Evolutionary conservation across 2,888 invertebrate genomes (phyloP), one percentile per base, ranked within the genome.

Genomic region (Arge pagana): DNA sequence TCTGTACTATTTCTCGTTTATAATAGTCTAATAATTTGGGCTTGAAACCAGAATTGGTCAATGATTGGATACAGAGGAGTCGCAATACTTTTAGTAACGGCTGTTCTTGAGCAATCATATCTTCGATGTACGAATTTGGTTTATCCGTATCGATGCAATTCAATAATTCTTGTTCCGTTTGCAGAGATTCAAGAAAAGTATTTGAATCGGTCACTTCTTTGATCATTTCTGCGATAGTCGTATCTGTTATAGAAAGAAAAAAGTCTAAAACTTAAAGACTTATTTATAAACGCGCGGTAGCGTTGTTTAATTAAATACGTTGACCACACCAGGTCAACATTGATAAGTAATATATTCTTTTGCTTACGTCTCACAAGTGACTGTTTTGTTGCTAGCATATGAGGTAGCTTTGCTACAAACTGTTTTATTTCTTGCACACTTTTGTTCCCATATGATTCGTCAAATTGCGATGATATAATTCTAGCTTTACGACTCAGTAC

Each of bases 391-490:
- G 88, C 89, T 67, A 96, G 79, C 79, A 97, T 85, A 63, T 90
- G 88, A 0, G 96, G 96, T 58, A 97, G 79, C 45, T 89, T 86
- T 26, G 92, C 88, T 2, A 97, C 96, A 76, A 96, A 94, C 68
- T 90, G 86, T 72, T 94, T 95, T 79, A 97, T 93, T 78, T 96
- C 95, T 66, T 92, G 91, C n/a, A 98, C 90, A 0, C 94, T 89
- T 73, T 91, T 93, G 50, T 93, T 90, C 41, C 84, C 84, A 70
- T 92, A 89, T 21, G 89, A 83, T 68, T 94, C 92, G 74, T 93
- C 88, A 70, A 93, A 83, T 70, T 95, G 90, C 0, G 86, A 85
- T 57, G 92, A 89, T 48, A 97, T 91, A 4, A 87, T 81, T 70
- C 89, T 92, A 0, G 95, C 95, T 74, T 91, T 93, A 65, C 87